These are phyloP conservation scores for Arnoldichthys spilopterus DNA, from an alignment of 2,797 vertebrate genomes.

Conservation along the genomic window DNA sequence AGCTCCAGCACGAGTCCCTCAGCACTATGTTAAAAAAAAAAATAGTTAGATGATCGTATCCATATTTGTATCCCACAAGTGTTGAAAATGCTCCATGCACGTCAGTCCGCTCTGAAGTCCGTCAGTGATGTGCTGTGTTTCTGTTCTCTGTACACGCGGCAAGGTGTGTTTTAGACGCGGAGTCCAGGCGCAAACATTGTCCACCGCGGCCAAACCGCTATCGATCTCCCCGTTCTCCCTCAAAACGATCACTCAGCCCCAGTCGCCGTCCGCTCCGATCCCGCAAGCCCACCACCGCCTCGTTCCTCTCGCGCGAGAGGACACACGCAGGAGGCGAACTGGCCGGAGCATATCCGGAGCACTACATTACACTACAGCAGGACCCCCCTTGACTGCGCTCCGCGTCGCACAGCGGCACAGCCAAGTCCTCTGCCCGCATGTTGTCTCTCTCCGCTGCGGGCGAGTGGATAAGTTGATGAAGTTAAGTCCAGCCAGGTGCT, in stretches of 20 bases:
- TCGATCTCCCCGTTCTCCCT: constrained; percentile 61
- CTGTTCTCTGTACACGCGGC: not conserved
- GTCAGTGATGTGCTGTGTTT: constrained; percentile 34
- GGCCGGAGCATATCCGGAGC: constrained; percentile 68
- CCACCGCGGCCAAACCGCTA: constrained; percentile 60
- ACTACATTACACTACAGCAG: constrained; percentile 26
- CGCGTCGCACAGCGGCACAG: constrained; percentile 36
- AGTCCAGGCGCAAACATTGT: constrained; percentile 53
- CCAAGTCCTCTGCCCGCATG: not conserved
- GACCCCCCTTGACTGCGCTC: constrained; percentile 43
- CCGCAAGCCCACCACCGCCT: constrained; percentile 66
- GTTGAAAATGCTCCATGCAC: not conserved
- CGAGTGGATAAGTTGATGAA: constrained; percentile 40
- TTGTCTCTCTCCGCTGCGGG: too few species aligned
- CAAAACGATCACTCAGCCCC: constrained; percentile 71
- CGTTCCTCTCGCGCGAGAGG: constrained; percentile 65
- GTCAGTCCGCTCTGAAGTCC: not conserved
- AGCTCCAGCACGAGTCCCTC: not conserved
- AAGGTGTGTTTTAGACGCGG: constrained; percentile 42
- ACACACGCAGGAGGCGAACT: constrained; percentile 63
- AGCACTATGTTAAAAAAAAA: not conserved
- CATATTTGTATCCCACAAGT: constrained; percentile 6
- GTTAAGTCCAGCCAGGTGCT: constrained; percentile 64
- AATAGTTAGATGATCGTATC: not conserved
- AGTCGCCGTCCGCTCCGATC: constrained; percentile 77